Conservation (phyloP, 2,797 vertebrate species). For the Botia almorhae region DNA sequence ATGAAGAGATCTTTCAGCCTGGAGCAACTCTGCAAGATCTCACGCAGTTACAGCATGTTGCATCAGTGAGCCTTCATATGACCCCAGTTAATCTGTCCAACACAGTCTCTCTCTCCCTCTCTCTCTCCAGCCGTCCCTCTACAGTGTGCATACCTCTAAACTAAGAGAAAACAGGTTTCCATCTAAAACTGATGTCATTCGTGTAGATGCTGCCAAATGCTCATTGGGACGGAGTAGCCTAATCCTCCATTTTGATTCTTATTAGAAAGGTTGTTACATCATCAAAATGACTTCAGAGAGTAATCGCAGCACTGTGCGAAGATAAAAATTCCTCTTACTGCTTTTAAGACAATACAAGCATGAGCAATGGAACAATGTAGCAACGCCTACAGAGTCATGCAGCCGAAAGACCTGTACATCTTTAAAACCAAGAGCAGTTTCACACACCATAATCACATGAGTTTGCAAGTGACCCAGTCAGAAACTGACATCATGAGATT, state of each 20-base stretch:
- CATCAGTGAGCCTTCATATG: slow-evolving; percentile 63
- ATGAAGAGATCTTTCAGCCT: slow-evolving; percentile 5
- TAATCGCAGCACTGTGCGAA: slow-evolving; percentile 2
- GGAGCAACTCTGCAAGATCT: slow-evolving; percentile 11
- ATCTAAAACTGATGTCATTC: slow-evolving; percentile 46
- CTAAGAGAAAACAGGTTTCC: slow-evolving; percentile 51
- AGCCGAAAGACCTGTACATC: neutral
- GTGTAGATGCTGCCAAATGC: slow-evolving; percentile 17
- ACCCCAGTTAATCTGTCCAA: slow-evolving; percentile 49
- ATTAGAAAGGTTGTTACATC: slow-evolving; percentile 40
- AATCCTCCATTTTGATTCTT: slow-evolving; percentile 50
- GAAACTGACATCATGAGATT: slow-evolving; percentile 1
- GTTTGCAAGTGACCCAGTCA: neutral
- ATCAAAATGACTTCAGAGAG: slow-evolving; percentile 37
- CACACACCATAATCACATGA: slow-evolving; percentile 10
- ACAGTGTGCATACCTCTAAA: slow-evolving; percentile 20
- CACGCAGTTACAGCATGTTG: slow-evolving; percentile 66
- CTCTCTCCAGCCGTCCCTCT: neutral
- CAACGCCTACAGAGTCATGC: neutral
- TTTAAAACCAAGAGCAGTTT: neutral
- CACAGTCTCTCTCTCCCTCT: slow-evolving; percentile 14
- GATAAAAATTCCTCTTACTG: neutral
- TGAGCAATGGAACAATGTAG: slow-evolving; percentile 29
- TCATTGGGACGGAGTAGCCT: neutral
- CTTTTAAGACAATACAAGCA: neutral